These are phyloP conservation scores for Scaptomyza graminum DNA, from an alignment of 1,140 invertebrate species.

Conservation along the genomic window DNA sequence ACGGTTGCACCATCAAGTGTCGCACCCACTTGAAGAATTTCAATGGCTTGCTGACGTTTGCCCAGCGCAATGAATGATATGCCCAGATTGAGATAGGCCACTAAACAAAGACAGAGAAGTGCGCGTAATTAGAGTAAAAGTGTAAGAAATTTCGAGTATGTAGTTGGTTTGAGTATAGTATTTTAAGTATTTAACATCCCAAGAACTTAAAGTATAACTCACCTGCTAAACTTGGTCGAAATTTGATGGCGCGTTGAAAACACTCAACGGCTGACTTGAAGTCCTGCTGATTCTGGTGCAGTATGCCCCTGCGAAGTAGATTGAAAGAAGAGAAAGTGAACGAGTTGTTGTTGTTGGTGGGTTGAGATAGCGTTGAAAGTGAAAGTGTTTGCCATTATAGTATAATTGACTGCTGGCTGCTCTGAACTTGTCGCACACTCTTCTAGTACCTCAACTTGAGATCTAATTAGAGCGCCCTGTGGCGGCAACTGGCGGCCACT, in stretches of 20 bases:
- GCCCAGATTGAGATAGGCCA: slow-evolving; percentile 97
- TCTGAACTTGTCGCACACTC: slow-evolving; percentile 61
- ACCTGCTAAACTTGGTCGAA: slow-evolving; percentile 96
- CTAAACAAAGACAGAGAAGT: slow-evolving; percentile 85
- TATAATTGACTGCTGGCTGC: slow-evolving; percentile 47
- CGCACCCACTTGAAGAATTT: slow-evolving; percentile 92
- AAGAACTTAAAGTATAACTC: slow-evolving; percentile 84
- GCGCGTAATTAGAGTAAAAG: no score
- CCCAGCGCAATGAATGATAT: slow-evolving; percentile 93
- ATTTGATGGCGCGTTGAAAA: slow-evolving; percentile 96
- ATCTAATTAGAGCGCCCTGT: slow-evolving; percentile 64
- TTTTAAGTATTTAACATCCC: no score
- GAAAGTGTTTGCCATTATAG: slow-evolving; percentile 56
- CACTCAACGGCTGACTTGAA: slow-evolving; percentile 95
- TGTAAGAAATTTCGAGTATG: no score
- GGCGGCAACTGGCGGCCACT: slow-evolving; percentile 24
- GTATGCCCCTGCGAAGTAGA: slow-evolving; percentile 91
- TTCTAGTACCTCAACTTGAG: slow-evolving; percentile 31
- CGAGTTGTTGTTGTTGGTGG: slow-evolving; percentile 7
- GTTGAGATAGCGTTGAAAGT: slow-evolving; percentile 9
- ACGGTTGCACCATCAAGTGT: slow-evolving; percentile 93
- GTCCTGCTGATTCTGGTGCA: slow-evolving; percentile 95
- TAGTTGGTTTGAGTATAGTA: no score
- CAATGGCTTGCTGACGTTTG: slow-evolving; percentile 91
- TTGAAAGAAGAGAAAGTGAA: slow-evolving; percentile 16